These are phyloP conservation scores for Oxygymnocypris stewartii DNA, from an alignment of 2,113 vertebrate genomes.

Conservation along the genomic window DNA sequence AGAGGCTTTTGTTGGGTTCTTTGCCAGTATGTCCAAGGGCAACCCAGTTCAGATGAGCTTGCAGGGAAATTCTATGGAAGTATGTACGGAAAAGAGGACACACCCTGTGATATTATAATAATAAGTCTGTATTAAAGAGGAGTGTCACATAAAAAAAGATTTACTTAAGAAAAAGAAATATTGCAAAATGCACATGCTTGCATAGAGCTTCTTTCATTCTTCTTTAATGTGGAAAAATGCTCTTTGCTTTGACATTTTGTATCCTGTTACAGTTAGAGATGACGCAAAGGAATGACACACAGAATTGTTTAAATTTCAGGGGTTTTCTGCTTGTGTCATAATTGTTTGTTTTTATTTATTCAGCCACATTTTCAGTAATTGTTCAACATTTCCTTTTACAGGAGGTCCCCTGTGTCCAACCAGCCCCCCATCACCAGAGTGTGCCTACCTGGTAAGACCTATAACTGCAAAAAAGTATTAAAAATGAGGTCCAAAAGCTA, in stretches of 20 bases:
- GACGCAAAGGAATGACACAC: neutral
- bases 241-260: neutral
- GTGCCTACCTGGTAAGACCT: slow-evolving; percentile 88
- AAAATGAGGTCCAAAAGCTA: neutral
- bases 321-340: neutral
- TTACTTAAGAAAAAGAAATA: neutral
- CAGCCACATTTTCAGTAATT: neutral
- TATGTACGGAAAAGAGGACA: neutral
- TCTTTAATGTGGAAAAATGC: neutral
- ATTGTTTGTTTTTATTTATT: neutral
- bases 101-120: slow-evolving; percentile 7
- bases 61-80: slow-evolving; percentile 7
- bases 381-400: slow-evolving; percentile 61
- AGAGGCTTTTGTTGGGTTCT: slow-evolving; percentile 40
- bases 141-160: neutral
- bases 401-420: slow-evolving; percentile 89
- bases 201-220: neutral
- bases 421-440: slow-evolving; percentile 91
- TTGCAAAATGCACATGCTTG: neutral
- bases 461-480: neutral
- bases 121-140: neutral
- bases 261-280: neutral
- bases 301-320: neutral
- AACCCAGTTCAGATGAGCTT: slow-evolving; percentile 37
- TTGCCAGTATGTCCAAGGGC: neutral